Conservation (phyloP, 1,140 invertebrate species). For the Drosophila aff. region DNA sequence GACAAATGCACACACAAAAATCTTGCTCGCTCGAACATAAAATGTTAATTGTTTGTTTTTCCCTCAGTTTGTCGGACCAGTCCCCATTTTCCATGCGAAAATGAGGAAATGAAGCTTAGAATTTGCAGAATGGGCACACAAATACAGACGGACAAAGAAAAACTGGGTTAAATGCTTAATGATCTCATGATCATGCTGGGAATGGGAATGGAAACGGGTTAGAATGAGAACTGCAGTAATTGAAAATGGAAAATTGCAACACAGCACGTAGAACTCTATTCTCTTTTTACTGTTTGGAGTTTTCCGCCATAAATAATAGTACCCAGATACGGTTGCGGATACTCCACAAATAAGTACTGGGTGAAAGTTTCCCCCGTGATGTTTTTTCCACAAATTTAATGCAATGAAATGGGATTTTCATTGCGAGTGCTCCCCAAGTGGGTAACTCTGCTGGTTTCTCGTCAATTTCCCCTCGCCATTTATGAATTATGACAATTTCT, state of each 20-base stretch:
- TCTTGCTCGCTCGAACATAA: slow-evolving; percentile 42
- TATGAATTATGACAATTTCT: slow-evolving; percentile 54
- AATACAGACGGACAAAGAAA: slow-evolving; percentile 4
- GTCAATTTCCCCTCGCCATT: slow-evolving; percentile 27
- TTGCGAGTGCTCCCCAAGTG: slow-evolving; percentile 47
- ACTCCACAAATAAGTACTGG: slow-evolving; percentile 13
- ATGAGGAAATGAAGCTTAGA: slow-evolving; percentile 60
- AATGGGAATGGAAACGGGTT: slow-evolving; percentile 11
- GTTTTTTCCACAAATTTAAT: slow-evolving; percentile 33
- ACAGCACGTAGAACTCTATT: slow-evolving; percentile 32
- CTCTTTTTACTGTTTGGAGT: slow-evolving; percentile 10
- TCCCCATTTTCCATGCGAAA: slow-evolving; percentile 21
- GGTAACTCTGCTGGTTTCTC: slow-evolving; percentile 15
- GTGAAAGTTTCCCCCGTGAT: slow-evolving; percentile 39
- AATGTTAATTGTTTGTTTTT: slow-evolving; percentile 61
- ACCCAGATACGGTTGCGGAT: slow-evolving; percentile 7
- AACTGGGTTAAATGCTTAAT: slow-evolving; percentile 64
- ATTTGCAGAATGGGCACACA: slow-evolving; percentile 33
- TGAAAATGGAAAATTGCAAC: slow-evolving; percentile 39
- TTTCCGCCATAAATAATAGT: slow-evolving; percentile 42
- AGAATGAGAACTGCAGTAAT: slow-evolving; percentile 22
- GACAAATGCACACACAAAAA: slow-evolving; percentile 27
- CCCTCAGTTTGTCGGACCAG: slow-evolving; percentile 23
- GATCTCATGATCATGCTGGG: slow-evolving; percentile 40
- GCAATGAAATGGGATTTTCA: slow-evolving; percentile 54